phyloP scores from a whole-genome alignment of 1,140 invertebrate genomes.

The Caenorhabditis latens region DNA sequence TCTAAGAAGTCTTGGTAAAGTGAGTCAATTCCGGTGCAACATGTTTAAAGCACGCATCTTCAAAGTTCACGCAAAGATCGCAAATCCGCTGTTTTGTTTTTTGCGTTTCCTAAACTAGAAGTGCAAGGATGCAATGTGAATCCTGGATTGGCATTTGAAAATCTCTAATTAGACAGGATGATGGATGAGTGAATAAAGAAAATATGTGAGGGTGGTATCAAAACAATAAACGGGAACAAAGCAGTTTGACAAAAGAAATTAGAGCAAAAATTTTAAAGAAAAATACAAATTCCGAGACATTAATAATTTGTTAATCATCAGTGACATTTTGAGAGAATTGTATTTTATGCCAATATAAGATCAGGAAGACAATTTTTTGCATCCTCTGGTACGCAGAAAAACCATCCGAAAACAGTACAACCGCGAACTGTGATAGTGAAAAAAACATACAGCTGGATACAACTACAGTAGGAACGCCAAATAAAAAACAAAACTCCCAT shows the following conservation, averaged over 20 bases:
- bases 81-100: background rate
- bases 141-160: slow-evolving; percentile 27
- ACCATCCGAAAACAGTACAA: too few species aligned
- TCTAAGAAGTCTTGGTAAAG: slow-evolving; percentile 6
- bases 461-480: too few species aligned
- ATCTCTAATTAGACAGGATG: slow-evolving; percentile 1
- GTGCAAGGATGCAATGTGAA: background rate
- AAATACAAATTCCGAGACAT: background rate
- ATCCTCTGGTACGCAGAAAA: background rate
- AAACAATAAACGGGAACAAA: background rate
- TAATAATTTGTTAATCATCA: background rate
- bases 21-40: slow-evolving; percentile 46
- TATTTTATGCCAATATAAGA: background rate
- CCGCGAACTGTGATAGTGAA: too few species aligned
- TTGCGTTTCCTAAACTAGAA: background rate
- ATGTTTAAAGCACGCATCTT: background rate
- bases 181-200: background rate
- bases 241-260: background rate
- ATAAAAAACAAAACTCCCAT: too few species aligned
- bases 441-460: too few species aligned
- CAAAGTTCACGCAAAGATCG: slow-evolving; percentile 51
- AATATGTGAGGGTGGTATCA: background rate
- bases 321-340: background rate
- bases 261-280: background rate
- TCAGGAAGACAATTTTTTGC: background rate